Base-by-base conservation (phyloP, 1,140 invertebrate species). In the Calephelis virginiensis region DNA sequence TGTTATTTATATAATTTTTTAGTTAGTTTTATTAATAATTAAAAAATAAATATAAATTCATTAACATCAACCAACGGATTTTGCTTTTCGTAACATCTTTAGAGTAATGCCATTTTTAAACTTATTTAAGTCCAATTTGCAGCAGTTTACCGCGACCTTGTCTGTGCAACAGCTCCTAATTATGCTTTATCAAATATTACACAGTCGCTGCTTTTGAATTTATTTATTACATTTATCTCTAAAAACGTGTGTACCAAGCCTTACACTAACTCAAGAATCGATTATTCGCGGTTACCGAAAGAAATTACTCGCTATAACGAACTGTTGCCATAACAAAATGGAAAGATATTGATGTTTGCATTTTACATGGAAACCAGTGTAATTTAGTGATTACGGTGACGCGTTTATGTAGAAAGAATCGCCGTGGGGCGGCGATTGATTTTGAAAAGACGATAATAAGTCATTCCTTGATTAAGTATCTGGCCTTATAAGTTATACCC, bases 301-400 rank as follows among this genome's bases (percentile, higher is more conserved):
- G 53, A 59, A 59, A 59, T 76, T 75, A 73, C 68, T 65, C 49
- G 72, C 75, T 79, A 71, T 71, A 75, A 70, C 64, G 74, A 76
- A 70, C 64, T 66, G 71, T 68, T 69, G 69, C 69, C 59, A 71
- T 76, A 74, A 71, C 73, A 72, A 83, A 79, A 67, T 71, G 74
- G 77, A 70, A 78, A 77, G 80, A 80, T 85, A 82, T 86, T 86
- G 83, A 85, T 86, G 85, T 80, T 83, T 77, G 69, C 68, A 72
- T 80, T 86, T 81, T 74, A 81, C 78, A 85, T 76, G 67, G 73
- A 78, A 80, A 74, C 64, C 50, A 60, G 72, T 69, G 71, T 67
- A 85, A 88, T 82, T 83, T 79, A 82, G 82, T 78, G 79, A 83
- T 88, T 85, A 88, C 73, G 74, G 76, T 67, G 53, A 64, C 61